Evolutionary conservation across 2,797 vertebrate species (phyloP).

Genomic region (Crenuchus spilurus): DNA sequence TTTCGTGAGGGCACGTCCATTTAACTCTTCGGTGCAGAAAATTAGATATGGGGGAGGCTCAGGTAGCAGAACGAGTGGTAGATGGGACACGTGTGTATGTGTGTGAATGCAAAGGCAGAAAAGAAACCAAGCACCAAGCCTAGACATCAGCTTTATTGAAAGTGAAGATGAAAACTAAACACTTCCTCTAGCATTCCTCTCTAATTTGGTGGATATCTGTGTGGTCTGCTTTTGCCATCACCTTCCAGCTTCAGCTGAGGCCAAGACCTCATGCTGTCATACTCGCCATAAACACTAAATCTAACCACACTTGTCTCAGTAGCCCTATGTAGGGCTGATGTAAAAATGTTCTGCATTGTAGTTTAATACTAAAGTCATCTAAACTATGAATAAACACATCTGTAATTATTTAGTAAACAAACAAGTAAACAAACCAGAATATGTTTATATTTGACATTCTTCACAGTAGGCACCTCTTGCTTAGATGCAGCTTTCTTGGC

Average conservation of each 20-base stretch:
- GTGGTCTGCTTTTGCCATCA: conserved; percentile 46
- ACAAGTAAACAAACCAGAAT: too few species aligned
- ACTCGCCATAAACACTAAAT: conserved; percentile 21
- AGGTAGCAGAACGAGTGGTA: conserved; percentile 48
- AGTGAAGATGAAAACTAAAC: conserved; percentile 63
- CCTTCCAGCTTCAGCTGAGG: not conserved
- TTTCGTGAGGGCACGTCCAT: conserved; percentile 73
- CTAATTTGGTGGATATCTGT: conserved; percentile 45
- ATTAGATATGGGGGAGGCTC: conserved; percentile 48
- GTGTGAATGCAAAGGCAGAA: conserved; percentile 42
- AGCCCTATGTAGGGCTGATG: not conserved
- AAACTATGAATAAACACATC: too few species aligned
- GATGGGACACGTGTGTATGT: conserved; percentile 7
- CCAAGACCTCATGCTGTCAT: conserved; percentile 16
- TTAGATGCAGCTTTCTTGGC: too few species aligned
- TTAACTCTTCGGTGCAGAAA: conserved; percentile 66
- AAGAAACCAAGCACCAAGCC: conserved; percentile 19
- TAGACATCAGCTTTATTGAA: conserved; percentile 66
- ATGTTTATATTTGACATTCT: too few species aligned
- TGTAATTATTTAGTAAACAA: too few species aligned
- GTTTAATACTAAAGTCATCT: too few species aligned
- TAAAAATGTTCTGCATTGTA: too few species aligned
- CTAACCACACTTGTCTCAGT: not conserved
- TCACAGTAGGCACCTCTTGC: too few species aligned
- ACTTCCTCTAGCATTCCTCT: conserved; percentile 48